Evolutionary conservation across 2,888 invertebrate species (phyloP).

Genomic region (Galeopsomyia nigrocyanea): DNA sequence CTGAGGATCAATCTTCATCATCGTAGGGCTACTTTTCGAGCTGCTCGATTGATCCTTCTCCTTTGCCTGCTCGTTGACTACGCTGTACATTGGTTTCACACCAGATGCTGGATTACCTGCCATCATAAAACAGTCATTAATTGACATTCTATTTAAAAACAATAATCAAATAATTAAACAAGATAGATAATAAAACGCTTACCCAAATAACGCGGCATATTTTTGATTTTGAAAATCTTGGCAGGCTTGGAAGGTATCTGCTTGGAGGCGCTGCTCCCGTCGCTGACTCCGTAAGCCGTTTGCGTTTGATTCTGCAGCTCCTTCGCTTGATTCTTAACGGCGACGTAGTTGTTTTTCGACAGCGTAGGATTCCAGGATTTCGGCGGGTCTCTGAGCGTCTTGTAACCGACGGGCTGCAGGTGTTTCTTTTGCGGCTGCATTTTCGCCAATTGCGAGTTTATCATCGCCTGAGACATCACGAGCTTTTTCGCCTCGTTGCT

Average conservation of each 20-base stretch:
- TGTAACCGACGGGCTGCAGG: conserved; percentile 70
- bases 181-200: conserved; percentile 3
- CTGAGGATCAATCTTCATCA: conserved; percentile 74
- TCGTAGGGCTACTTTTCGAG: conserved; percentile 49
- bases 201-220: conserved; percentile 71
- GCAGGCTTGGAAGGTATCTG: conserved; percentile 68
- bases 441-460: conserved; percentile 49
- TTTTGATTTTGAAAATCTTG: conserved; percentile 74
- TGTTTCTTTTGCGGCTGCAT: conserved; percentile 56
- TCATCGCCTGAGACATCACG: conserved; percentile 29
- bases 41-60: conserved; percentile 50
- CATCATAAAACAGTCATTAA: no score
- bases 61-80: conserved; percentile 64
- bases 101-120: conserved; percentile 72
- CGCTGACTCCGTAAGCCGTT: conserved; percentile 46
- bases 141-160: no score
- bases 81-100: conserved; percentile 74
- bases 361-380: conserved; percentile 76
- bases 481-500: conserved; percentile 41
- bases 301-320: conserved; percentile 57
- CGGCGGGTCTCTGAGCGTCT: conserved; percentile 73
- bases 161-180: not conserved
- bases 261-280: conserved; percentile 53
- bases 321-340: conserved; percentile 64
- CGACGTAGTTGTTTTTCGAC: conserved; percentile 69